These are phyloP conservation scores for Mus musculus DNA, from an alignment of 2,113 vertebrate genomes.

Conservation along the genomic window GRCm39 chrX:157050001-157050500, in stretches of 20 bases:
- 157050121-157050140: not conserved
- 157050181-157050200: not conserved
- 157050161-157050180: not conserved
- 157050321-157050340: not conserved
- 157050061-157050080: not conserved
- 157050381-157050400: not conserved
- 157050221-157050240: not conserved
- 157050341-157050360: not conserved
- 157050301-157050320: not conserved
- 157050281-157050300: not conserved
- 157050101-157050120: not conserved
- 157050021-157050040: not conserved
- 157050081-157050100: not conserved
- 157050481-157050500: not conserved
- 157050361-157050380: not conserved
- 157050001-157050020: conserved; percentile 50
- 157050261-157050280: not conserved
- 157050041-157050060: not conserved
- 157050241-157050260: not conserved
- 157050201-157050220: not conserved
- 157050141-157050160: not conserved
- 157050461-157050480: conserved; percentile 35
- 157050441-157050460: not conserved
- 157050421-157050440: not conserved
- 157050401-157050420: not conserved